Evolutionary conservation across 2,888 invertebrate genomes (phyloP), one percentile per base, ranked within the genome.

Genomic region (Aplocera efformata): DNA sequence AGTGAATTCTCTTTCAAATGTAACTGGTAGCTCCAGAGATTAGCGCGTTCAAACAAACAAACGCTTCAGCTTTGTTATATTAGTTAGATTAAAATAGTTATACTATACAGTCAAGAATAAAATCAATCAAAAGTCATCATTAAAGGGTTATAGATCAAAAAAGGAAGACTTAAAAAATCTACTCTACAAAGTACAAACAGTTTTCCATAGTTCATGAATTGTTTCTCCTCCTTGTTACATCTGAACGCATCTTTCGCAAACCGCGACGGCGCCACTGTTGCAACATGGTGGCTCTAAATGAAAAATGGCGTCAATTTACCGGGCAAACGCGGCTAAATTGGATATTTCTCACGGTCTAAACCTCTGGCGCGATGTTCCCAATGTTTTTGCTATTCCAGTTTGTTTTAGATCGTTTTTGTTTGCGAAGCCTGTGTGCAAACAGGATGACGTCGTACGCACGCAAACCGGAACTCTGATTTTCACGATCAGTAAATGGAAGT

Each of bases 241-340:
- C 29, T 37, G 43, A 43, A 32, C 40, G 52, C 55, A 49, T 45
- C 34, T 44, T n/a, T 39, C 23, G 32, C 41, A 32, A 36, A 48
- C 56, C 56, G 55, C 52, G 53, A 64, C 40, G 59, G 64, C 66
- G 63, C 67, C 62, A 58, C 67, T 59, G 68, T 56, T 44, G 68
- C 74, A 77, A 74, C 64, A 76, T 77, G 79, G 80, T 72, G 58
- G 62, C 33, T 37, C 71, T 59, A 70, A 74, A 78, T 83, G 82
- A 85, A 78, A 82, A 81, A 86, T 84, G 72, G 74, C 77, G 72
- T 65, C 84, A 79, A 86, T 86, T 85, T 85, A 73, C 67, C 70
- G 79, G 75, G 77, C 69, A 80, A 81, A 77, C 76, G 73, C 75
- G 63, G 73, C 76, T 74, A 85, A 85, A 85, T 84, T 85, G 85